Evolutionary conservation across 2,797 vertebrate genomes (phyloP).

Genomic region (Zalophus californianus): DNA sequence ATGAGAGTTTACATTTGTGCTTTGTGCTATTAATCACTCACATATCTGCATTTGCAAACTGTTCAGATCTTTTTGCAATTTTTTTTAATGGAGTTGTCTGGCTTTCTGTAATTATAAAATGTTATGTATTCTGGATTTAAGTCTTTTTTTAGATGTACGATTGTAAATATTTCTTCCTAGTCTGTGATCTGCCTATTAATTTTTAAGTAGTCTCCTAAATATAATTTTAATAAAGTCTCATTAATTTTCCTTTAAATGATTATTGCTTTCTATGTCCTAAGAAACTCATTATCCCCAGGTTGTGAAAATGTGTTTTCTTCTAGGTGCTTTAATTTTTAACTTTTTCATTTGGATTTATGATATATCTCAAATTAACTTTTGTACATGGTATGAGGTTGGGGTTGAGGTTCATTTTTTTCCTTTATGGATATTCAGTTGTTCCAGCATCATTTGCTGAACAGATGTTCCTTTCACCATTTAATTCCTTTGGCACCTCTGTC

Average conservation of each 20-base stretch:
- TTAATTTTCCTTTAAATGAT: neutral
- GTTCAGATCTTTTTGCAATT: neutral
- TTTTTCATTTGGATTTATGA: neutral
- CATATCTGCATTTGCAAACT: neutral
- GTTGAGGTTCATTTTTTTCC: neutral
- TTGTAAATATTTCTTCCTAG: neutral
- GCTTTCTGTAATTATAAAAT: neutral
- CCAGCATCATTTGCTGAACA: neutral
- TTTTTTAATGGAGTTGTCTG: neutral
- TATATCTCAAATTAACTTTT: neutral
- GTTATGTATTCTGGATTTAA: neutral
- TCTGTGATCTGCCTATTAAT: neutral
- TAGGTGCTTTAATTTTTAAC: neutral
- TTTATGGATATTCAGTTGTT: neutral
- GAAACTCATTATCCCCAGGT: neutral
- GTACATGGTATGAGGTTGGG: neutral
- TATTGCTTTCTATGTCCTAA: neutral
- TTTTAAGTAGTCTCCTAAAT: neutral
- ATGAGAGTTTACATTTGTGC: neutral
- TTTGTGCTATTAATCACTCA: neutral
- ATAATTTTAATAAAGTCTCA: neutral
- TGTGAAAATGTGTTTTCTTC: neutral
- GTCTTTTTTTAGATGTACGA: neutral
- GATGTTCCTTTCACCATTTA: neutral
- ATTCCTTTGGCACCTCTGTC: neutral